Evolutionary conservation across 2,113 vertebrate genomes (phyloP), one percentile per base, ranked within the genome.

Genomic region (Trichechus manatus): DNA sequence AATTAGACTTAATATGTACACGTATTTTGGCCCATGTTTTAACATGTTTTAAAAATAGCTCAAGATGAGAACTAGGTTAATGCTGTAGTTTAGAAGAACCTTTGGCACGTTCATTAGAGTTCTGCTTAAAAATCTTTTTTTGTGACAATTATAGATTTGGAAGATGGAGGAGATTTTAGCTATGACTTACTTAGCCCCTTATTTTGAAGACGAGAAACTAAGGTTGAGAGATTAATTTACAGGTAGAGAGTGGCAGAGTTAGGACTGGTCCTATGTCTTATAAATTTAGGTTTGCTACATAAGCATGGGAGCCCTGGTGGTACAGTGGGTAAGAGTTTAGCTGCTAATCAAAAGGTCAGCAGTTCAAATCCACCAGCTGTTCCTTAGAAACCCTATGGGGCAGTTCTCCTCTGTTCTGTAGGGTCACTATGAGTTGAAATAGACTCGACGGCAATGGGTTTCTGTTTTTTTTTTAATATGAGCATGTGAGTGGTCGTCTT

Each of bases 101-200:
- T 75, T 42, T 77, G 70, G 11, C 20, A 39, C 25, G 10, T 61
- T 87, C 20, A 14, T 23, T 61, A 31, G 92, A 77, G 77, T 84
- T 87, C 47, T 82, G 29, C 53, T 82, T 96, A 80, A n/a, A 92
- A 95, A 93, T 64, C 23, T 85, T 6, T 75, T 94, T 95, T 85
- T 81, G 5, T 86, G 59, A n/a, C 15, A 59, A 25, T 84, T 29
- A 50, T 5, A 64, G n/a, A 82, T 70, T 86, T 92, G 70, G 68
- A 88, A 95, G 22, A 9, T 20, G 39, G 22, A 79, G 5, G 59
- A 56, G 63, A 47, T 33, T 19, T 82, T 81, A 85, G 72, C 63
- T 22, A 13, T 96, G 22, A 61, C n/a, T 63, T n/a, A 61, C n/a
- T 63, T n/a, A 94, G 53, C 36, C 11, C 23, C 4, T 80, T 3